Evolutionary conservation across 2,888 invertebrate species (phyloP).

Genomic region (Dasypolia templi): DNA sequence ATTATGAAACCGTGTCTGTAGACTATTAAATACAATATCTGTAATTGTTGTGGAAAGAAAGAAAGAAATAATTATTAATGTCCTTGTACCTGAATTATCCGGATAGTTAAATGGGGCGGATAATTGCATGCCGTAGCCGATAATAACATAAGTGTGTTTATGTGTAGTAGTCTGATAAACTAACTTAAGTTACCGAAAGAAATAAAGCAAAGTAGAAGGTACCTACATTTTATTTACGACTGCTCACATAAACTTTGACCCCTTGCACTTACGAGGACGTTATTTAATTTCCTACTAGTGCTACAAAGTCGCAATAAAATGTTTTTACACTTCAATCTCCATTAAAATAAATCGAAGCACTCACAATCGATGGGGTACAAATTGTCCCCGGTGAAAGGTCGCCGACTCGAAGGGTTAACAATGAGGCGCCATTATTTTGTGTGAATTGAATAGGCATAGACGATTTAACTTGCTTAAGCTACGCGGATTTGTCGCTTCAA

Average conservation of each 20-base stretch:
- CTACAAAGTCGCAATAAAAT: constrained; percentile 53
- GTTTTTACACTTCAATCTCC: constrained; percentile 63
- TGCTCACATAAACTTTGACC: constrained; percentile 36
- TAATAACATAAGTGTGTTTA: no score
- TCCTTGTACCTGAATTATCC: no score
- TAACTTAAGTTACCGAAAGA: constrained; percentile 2
- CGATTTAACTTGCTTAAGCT: constrained; percentile 83
- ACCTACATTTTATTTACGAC: constrained; percentile 33
- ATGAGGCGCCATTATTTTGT: constrained; percentile 78
- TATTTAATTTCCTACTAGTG: constrained; percentile 43
- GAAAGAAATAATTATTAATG: no score
- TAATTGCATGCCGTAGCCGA: no score
- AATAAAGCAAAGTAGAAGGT: constrained; percentile 26
- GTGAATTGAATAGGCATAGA: constrained; percentile 80
- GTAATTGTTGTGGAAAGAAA: no score
- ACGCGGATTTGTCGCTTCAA: constrained; percentile 73
- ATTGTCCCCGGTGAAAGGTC: constrained; percentile 67
- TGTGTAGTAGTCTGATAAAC: no score
- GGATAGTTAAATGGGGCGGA: no score
- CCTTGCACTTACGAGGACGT: constrained; percentile 34
- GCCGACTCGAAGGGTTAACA: constrained; percentile 74
- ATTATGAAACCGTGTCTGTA: no score
- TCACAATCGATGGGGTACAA: constrained; percentile 67
- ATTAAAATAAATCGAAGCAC: constrained; percentile 67
- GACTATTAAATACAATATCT: no score